Conservation (phyloP, 2,888 invertebrate genomes). For the Dascillus cervinus region DNA sequence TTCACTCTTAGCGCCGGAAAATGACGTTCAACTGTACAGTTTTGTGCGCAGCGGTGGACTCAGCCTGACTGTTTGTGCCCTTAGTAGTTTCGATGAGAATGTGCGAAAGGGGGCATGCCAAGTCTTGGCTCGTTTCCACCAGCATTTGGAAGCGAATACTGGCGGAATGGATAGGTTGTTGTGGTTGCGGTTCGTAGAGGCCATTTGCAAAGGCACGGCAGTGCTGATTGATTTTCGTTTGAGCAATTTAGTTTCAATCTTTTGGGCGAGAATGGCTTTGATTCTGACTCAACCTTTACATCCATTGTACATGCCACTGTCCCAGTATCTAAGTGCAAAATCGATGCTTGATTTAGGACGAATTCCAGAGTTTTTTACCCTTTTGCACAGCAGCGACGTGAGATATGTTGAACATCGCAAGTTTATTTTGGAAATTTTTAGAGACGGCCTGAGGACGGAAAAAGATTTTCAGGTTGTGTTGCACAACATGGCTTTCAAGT, state of each 20-base stretch:
- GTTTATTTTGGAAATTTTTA: slow-evolving; percentile 72
- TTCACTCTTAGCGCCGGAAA: slow-evolving; percentile 66
- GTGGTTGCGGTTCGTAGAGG: slow-evolving; percentile 60
- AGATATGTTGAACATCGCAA: slow-evolving; percentile 58
- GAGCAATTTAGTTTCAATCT: slow-evolving; percentile 49
- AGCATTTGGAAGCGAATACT: slow-evolving; percentile 61
- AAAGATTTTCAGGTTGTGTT: slow-evolving; percentile 67
- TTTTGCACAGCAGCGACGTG: slow-evolving; percentile 73
- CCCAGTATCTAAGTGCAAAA: slow-evolving; percentile 50
- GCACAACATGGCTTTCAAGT: slow-evolving; percentile 67
- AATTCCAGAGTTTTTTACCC: slow-evolving; percentile 82
- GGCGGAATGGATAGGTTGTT: slow-evolving; percentile 58
- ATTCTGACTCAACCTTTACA: slow-evolving; percentile 68
- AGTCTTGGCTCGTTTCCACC: slow-evolving; percentile 64
- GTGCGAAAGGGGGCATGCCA: slow-evolving; percentile 68
- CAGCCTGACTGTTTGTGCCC: slow-evolving; percentile 60
- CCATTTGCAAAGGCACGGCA: slow-evolving; percentile 55
- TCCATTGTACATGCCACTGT: slow-evolving; percentile 67
- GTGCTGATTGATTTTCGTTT: slow-evolving; percentile 33
- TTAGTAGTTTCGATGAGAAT: slow-evolving; percentile 58
- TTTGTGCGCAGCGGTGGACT: slow-evolving; percentile 64
- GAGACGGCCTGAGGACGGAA: slow-evolving; percentile 67
- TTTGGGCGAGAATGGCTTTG: slow-evolving; percentile 62
- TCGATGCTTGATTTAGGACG: slow-evolving; percentile 65
- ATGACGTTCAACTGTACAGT: slow-evolving; percentile 62